Conservation (phyloP, 30 jellyfish, hydroid and myxozoan species). For the Haliclystus octoradiatus region DNA sequence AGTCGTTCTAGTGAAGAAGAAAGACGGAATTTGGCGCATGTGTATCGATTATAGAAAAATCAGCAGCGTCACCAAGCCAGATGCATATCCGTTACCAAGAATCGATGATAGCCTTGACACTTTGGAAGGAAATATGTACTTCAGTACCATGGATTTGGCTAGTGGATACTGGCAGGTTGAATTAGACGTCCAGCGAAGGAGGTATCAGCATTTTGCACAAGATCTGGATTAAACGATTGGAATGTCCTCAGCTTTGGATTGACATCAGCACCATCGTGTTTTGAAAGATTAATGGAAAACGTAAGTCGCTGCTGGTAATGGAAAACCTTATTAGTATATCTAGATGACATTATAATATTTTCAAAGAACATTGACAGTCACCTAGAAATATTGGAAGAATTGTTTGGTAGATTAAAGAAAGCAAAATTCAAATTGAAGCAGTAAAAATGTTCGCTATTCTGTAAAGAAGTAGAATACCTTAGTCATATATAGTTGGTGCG, state of each 20-base stretch:
- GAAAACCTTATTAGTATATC: constrained; percentile 24
- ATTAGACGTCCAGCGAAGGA: constrained; percentile 5
- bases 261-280: constrained; percentile 21
- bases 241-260: constrained; percentile 29
- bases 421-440: constrained; percentile 37
- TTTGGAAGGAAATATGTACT: constrained; percentile 16
- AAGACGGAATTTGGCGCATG: too few relatives aligned
- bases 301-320: constrained; percentile 23
- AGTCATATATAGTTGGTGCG: too few relatives aligned
- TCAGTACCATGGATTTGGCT: constrained; percentile 22
- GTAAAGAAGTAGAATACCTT: too few relatives aligned
- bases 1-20: too few relatives aligned
- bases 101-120: constrained; percentile 45
- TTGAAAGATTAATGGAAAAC: constrained; percentile 30
- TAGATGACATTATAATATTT: constrained; percentile 26
- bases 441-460: constrained; percentile 20
- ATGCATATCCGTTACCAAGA: constrained; percentile 47
- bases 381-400: constrained; percentile 11
- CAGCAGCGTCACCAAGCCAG: too few relatives aligned
- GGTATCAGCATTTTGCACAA: constrained; percentile 33
- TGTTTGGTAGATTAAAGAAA: constrained; percentile 14
- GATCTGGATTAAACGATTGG: constrained; percentile 16
- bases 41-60: too few relatives aligned
- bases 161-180: constrained; percentile 50
- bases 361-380: constrained; percentile 28